Evolutionary conservation across 2,113 vertebrate species (phyloP).

Genomic region (Vulpes ferrilata): DNA sequence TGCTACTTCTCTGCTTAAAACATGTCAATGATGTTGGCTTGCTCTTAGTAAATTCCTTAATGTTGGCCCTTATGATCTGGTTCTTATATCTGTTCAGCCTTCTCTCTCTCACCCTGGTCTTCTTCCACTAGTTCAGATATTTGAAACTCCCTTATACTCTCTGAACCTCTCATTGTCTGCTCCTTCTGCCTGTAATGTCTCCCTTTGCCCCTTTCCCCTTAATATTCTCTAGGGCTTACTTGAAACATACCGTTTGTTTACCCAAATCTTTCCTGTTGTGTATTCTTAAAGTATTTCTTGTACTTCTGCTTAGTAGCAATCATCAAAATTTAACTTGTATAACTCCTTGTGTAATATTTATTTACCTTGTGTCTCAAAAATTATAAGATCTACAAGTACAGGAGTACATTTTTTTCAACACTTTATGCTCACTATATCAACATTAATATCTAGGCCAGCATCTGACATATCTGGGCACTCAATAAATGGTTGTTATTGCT

Average conservation of each 20-base stretch:
- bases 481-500: neutral
- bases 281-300: neutral
- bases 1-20: constrained; percentile 21
- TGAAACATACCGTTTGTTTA: neutral
- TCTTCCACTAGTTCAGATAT: neutral
- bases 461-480: neutral
- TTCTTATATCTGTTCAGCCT: neutral
- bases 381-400: neutral
- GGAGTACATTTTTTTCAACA: neutral
- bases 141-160: neutral
- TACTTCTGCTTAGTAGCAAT: neutral
- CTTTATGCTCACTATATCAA: neutral
- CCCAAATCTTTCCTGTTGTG: neutral
- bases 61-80: neutral
- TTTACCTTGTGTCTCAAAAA: neutral
- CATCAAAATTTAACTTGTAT: neutral
- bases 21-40: neutral
- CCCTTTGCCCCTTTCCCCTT: neutral
- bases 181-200: neutral
- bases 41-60: neutral
- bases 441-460: neutral
- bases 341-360: neutral
- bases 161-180: neutral
- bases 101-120: neutral
- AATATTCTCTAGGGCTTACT: neutral